Percentiles rank a stretch among this genome's conserved stretches.
Conservation (phyloP, 2,113 vertebrate species). For the Tetraodon nigroviridis region DNA sequence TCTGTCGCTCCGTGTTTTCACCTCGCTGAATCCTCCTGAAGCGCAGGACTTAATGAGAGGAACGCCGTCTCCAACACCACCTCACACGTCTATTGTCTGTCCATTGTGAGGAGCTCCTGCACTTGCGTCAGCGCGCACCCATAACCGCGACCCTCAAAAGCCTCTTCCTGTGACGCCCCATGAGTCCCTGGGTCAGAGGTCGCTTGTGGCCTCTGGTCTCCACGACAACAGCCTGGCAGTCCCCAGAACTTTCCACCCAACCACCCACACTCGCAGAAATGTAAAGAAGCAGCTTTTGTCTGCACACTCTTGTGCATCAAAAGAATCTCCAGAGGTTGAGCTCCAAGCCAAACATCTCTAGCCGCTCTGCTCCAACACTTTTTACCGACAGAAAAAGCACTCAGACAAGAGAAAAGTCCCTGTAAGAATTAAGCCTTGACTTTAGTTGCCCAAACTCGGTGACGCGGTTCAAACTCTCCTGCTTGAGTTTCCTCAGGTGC, state of each 20-base stretch:
- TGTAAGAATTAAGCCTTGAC: neutral
- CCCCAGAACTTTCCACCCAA: slow-evolving; percentile 40
- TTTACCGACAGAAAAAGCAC: slow-evolving; percentile 4
- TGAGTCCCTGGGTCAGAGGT: slow-evolving; percentile 65
- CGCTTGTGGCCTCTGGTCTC: slow-evolving; percentile 72
- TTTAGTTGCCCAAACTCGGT: too few species aligned
- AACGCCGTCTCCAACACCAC: slow-evolving; percentile 26
- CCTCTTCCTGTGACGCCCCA: slow-evolving; percentile 36
- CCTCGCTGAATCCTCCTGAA: slow-evolving; percentile 14
- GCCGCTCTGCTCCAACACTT: slow-evolving; percentile 30
- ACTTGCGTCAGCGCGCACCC: slow-evolving; percentile 44
- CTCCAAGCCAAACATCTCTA: slow-evolving; percentile 58
- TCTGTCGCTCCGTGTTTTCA: slow-evolving; percentile 13
- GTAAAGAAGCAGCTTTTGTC: slow-evolving; percentile 58
- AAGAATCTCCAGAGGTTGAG: slow-evolving; percentile 40
- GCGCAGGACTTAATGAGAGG: slow-evolving; percentile 34
- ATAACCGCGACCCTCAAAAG: slow-evolving; percentile 39
- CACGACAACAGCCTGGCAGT: slow-evolving; percentile 67
- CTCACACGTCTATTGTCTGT: slow-evolving; percentile 36
- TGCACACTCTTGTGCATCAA: slow-evolving; percentile 48
- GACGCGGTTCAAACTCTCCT: neutral
- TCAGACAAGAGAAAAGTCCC: neutral
- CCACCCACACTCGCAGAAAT: slow-evolving; percentile 15
- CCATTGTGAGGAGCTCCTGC: slow-evolving; percentile 35
- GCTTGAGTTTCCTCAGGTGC: neutral